Conservation (phyloP, 2,113 vertebrate genomes). For the Dunckerocampus dactyliophorus region DNA sequence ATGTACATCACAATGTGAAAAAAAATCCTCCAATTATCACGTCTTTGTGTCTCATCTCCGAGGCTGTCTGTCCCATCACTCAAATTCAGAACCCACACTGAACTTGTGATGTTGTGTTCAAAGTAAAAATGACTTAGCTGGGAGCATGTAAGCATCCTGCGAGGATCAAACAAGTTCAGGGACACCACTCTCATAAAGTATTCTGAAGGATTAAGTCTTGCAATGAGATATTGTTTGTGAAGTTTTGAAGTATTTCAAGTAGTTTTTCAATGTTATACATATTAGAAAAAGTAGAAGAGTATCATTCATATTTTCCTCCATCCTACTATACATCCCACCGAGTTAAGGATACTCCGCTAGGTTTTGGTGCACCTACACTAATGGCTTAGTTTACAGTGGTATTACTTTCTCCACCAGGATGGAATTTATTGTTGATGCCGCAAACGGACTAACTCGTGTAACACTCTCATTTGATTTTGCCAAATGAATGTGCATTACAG, state of each 20-base stretch:
- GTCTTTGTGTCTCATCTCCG: slow-evolving; percentile 30
- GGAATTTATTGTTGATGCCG: too few species aligned
- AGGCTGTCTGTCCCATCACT: slow-evolving; percentile 13
- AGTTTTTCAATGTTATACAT: slow-evolving; percentile 1
- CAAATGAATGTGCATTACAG: too few species aligned
- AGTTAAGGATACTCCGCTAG: slow-evolving; percentile 36
- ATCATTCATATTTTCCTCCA: slow-evolving; percentile 61
- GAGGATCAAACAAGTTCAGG: slow-evolving; percentile 38
- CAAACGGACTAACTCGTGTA: too few species aligned
- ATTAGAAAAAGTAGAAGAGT: slow-evolving; percentile 23
- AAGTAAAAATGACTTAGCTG: slow-evolving; percentile 20
- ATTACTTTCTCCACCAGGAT: too few species aligned
- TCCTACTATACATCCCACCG: slow-evolving; percentile 30
- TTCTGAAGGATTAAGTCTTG: slow-evolving; percentile 50
- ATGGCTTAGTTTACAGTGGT: not conserved
- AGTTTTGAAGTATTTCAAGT: slow-evolving; percentile 42
- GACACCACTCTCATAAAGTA: slow-evolving; percentile 40
- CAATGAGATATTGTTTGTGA: slow-evolving; percentile 31
- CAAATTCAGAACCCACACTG: slow-evolving; percentile 28
- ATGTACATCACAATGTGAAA: not conserved
- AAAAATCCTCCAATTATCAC: slow-evolving; percentile 4
- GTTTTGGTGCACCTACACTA: not conserved
- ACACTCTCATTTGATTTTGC: too few species aligned
- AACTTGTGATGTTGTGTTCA: slow-evolving; percentile 40
- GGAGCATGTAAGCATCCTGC: slow-evolving; percentile 26